Base-by-base conservation (phyloP, 1,140 invertebrate genomes). In the Temnothorax nylanderi region DNA sequence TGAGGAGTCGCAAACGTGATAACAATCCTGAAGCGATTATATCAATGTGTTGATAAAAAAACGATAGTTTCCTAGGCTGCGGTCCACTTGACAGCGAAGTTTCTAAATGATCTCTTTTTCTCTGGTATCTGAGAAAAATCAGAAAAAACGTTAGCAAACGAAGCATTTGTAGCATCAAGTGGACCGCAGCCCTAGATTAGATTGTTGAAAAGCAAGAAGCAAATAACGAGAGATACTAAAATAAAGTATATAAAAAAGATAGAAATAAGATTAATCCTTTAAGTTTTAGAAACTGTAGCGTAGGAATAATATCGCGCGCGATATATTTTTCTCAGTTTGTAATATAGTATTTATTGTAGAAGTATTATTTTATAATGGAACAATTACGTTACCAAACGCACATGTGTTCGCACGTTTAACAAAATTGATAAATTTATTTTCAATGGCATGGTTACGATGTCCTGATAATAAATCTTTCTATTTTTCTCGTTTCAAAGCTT, bases 361-460 rank as follows among this genome's bases (percentile, higher is more conserved):
- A 18, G 3, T 41, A 21, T 67, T 67, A 44, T 21, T 21, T 41
- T 7, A 44, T 13, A 37, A 21, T 67, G 5, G 4, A 67, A 44
- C 10, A 21, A 44, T 67, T 67, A n/a, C 4, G 4, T 41, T 64
- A 64, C 7, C 13, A 18, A 34, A 64, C 32, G 32, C 16, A 64
- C 0, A n/a, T 18, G 5, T 65, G 7, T n/a, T 37, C 13, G 7
- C 16, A 6, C n/a, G 10, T 16, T 77, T 3, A 77, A 34, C 2
- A 47, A 62, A 64, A 75, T 47, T 71, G 21, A 62, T 64, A n/a
- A 77, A 49, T 64, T n/a, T 47, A 64, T 47, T 64, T 47, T 21
- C 11, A 7, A 21, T 78, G n/a, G 1, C 7, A 21, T 78, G n/a
- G 1, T 51, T 16, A 8, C 44, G 34, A 64, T 34, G n/a, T 8